These are phyloP conservation scores for Cololabis saira DNA, from an alignment of 2,113 vertebrate species.

Conservation along the genomic window DNA sequence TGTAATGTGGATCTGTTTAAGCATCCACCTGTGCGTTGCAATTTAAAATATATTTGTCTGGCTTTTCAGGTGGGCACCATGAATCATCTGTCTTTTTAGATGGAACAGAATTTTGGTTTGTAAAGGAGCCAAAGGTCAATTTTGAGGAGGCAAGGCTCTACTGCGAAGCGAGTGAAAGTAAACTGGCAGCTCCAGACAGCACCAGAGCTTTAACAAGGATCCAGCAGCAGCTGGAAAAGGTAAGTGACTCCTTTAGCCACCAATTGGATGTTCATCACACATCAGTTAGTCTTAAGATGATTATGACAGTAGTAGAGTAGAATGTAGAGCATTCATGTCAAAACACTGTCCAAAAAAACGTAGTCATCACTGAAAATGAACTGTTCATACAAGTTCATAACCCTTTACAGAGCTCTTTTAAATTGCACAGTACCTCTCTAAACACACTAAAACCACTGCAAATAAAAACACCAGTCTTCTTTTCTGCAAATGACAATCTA, in stretches of 20 bases:
- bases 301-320: no score
- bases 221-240: slow-evolving; percentile 35
- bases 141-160: slow-evolving; percentile 87
- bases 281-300: not conserved
- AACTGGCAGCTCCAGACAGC: slow-evolving; percentile 81
- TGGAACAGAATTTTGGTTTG: slow-evolving; percentile 93
- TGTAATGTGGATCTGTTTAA: not conserved
- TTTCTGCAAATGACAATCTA: no score
- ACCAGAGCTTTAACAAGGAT: slow-evolving; percentile 70
- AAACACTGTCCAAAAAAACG: no score
- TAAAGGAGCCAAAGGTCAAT: slow-evolving; percentile 80
- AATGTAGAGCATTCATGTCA: no score
- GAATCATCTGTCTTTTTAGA: slow-evolving; percentile 86
- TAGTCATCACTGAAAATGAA: no score
- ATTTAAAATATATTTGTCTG: slow-evolving; percentile 2
- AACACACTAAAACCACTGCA: no score
- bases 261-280: not conserved
- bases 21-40: not conserved
- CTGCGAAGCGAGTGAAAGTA: slow-evolving; percentile 85
- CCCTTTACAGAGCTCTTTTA: no score
- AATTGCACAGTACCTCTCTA: no score
- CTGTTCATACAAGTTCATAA: no score
- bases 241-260: slow-evolving; percentile 30
- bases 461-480: no score
- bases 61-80: slow-evolving; percentile 82